Percentiles rank a stretch among this genome's conserved stretches.
These are phyloP conservation scores for Antrozous pallidus DNA, from an alignment of 2,797 vertebrate genomes.

Conservation along the genomic window DNA sequence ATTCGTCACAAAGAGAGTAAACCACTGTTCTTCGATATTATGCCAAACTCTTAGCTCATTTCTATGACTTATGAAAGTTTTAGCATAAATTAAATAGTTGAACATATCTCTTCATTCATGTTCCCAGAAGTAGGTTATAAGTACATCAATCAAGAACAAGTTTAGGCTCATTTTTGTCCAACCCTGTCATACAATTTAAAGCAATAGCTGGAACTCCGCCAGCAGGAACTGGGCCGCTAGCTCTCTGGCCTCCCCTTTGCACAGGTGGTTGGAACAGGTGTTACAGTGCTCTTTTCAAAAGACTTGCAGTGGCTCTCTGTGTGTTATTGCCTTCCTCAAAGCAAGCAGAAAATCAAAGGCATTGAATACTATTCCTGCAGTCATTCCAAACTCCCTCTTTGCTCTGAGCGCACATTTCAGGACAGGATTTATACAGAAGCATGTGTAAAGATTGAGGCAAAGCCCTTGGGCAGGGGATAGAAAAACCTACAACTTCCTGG, in stretches of 20 bases:
- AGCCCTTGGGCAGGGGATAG: neutral
- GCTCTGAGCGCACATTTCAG: neutral
- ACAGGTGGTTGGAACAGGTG: constrained; percentile 2
- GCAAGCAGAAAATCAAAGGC: constrained; percentile 8
- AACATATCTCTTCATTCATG: neutral
- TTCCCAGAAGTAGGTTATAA: constrained; percentile 26
- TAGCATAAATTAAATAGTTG: constrained; percentile 21
- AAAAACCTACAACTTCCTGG: neutral
- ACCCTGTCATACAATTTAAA: neutral
- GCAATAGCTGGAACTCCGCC: neutral
- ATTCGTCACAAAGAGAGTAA: neutral
- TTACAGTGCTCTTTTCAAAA: neutral
- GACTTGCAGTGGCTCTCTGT: neutral
- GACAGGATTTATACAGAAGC: neutral
- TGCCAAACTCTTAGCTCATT: constrained; percentile 15
- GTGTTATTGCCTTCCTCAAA: constrained; percentile 14
- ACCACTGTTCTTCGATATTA: neutral
- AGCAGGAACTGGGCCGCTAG: neutral
- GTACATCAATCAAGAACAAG: constrained; percentile 35
- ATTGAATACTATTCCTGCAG: neutral
- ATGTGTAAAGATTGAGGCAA: neutral
- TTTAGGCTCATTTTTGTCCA: neutral
- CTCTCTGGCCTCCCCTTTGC: neutral
- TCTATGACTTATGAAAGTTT: constrained; percentile 32
- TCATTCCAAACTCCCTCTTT: neutral